Conservation (phyloP, 2,888 invertebrate genomes). For the Latrodectus elegans region DNA sequence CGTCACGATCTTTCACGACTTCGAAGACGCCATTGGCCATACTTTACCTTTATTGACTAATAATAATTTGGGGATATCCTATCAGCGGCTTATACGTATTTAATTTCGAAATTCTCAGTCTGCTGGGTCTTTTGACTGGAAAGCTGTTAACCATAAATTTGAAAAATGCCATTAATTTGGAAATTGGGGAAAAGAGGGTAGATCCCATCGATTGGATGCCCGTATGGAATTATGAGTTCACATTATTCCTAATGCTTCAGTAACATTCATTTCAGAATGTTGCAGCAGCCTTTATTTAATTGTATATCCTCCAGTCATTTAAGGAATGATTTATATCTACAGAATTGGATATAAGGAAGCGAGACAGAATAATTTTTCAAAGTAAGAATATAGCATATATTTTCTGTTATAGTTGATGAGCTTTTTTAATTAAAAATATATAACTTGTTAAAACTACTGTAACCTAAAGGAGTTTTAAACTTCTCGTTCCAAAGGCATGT, state of each 20-base stretch:
- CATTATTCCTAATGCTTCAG: not conserved
- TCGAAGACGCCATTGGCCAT: constrained; percentile 20
- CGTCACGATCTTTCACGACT: not conserved
- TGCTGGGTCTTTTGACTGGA: not conserved
- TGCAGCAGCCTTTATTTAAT: too few species aligned
- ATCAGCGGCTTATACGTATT: constrained; percentile 35
- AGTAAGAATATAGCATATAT: too few species aligned
- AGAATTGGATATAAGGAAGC: too few species aligned
- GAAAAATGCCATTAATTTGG: not conserved
- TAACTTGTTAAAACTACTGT: too few species aligned
- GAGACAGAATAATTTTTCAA: too few species aligned
- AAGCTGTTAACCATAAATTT: not conserved
- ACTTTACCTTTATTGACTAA: constrained; percentile 64
- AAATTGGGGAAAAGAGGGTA: not conserved
- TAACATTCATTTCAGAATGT: not conserved
- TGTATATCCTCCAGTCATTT: too few species aligned
- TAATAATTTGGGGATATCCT: constrained; percentile 48
- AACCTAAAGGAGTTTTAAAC: too few species aligned
- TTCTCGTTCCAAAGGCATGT: too few species aligned
- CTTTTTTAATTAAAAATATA: too few species aligned
- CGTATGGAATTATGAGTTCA: not conserved
- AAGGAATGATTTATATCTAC: too few species aligned
- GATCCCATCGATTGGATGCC: not conserved
- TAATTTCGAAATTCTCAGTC: constrained; percentile 40
- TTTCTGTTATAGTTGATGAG: too few species aligned